Evolutionary conservation across 2,113 vertebrate species (phyloP), one percentile per base, ranked within the genome.

Genomic region (Lynx canadensis): DNA sequence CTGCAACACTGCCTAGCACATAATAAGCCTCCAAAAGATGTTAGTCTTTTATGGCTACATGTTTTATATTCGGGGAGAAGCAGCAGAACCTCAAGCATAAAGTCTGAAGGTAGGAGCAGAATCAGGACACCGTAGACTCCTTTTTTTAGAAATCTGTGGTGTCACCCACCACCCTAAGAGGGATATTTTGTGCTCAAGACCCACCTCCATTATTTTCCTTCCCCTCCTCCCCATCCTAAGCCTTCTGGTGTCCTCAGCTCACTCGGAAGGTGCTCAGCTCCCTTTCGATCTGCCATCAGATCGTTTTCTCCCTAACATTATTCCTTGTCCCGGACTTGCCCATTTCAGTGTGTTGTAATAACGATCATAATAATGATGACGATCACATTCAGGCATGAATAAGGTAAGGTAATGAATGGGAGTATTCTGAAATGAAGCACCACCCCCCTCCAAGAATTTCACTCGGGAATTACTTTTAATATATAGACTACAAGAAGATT

Each of bases 361-460:
- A 63, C 71, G 27, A 69, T 63, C 5, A 81, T 38, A 45, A 81
- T 33, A n/a, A 92, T 55, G 38, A 60, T 27, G 36, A 36, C 74
- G 38, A 69, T 38, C 69, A 80, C 74, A 19, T 38, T 89, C 19
- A 76, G 48, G 4, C 29, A 48, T 27, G 1, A 45, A 45, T 45
- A 45, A 45, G 45, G 19, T 78, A 88, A 95, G 16, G 27, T 89
- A 36, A 92, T 90, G 12, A 16, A 68, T 55, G 63, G 36, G 33
- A 90, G 19, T 55, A 68, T 87, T 92, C 76, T 88, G 80, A 96
- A 87, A 78, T 94, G 57, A 74, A 73, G 13, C 73, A 63, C 4
- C 27, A 13, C 29, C 14, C 2, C 2, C 16, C 1, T 83, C 55
- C 63, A 94, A 89, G 48, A 92, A 50, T 36, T 73, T 50, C 19